Percentiles rank a stretch among this genome's conserved stretches.
Conservation (phyloP, 1,140 invertebrate genomes). For the Diuraphis noxia region DNA sequence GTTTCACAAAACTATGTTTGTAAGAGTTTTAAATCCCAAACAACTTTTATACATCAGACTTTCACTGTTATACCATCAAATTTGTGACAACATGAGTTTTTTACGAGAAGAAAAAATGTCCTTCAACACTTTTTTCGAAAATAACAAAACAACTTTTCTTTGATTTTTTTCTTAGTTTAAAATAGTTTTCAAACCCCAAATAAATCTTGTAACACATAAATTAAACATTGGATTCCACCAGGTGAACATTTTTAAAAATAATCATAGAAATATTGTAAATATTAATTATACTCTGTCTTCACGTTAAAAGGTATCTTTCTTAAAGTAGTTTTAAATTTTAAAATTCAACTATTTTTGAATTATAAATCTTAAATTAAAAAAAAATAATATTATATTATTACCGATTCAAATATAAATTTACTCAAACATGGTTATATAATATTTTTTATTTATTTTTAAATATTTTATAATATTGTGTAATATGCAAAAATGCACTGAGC, state of each 20-base stretch:
- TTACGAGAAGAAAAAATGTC: neutral
- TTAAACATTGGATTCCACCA: neutral
- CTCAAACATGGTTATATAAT: too few relatives aligned
- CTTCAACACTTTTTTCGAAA: neutral
- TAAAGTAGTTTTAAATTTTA: too few relatives aligned
- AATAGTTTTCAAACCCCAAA: neutral
- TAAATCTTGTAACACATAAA: neutral
- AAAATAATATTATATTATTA: neutral
- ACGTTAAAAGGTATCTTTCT: too few relatives aligned
- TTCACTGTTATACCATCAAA: neutral
- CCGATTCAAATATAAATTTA: neutral
- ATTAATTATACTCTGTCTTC: too few relatives aligned
- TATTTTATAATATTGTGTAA: too few relatives aligned
- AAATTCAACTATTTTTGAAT: neutral
- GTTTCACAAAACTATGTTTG: neutral
- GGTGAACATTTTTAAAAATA: neutral
- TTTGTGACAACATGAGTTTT: conserved; percentile 14
- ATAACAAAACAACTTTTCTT: neutral
- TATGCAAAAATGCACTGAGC: too few relatives aligned
- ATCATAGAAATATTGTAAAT: neutral
- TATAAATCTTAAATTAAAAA: neutral
- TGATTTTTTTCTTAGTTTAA: neutral
- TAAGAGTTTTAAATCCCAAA: conserved; percentile 23
- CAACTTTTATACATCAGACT: conserved; percentile 15
- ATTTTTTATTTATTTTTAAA: too few relatives aligned